Evolutionary conservation across 2,113 vertebrate genomes (phyloP).

Genomic region (Barbus barbus): DNA sequence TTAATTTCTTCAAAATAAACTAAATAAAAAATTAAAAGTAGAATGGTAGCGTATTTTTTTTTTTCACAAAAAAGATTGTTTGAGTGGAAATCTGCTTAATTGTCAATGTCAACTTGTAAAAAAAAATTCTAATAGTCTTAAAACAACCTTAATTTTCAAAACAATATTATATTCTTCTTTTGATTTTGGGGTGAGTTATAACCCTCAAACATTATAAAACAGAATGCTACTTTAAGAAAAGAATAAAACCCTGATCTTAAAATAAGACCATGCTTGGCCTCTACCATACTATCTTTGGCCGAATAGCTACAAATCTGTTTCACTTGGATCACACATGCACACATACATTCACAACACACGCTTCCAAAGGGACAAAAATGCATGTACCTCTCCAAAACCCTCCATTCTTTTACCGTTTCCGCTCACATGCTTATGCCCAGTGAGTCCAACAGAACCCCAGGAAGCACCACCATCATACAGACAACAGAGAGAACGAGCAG

Average conservation of each 20-base stretch:
- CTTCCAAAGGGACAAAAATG: background rate
- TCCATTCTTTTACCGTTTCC: slow-evolving; percentile 9
- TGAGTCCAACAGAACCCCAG: slow-evolving; percentile 59
- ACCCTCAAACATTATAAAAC: background rate
- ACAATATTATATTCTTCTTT: background rate
- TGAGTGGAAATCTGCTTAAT: too few relatives aligned
- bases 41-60: background rate
- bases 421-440: slow-evolving; percentile 55
- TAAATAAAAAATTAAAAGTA: too few relatives aligned
- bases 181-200: background rate
- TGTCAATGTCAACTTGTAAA: too few relatives aligned
- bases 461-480: slow-evolving; percentile 61
- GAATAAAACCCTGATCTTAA: background rate
- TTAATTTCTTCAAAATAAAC: background rate
- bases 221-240: background rate
- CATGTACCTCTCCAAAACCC: slow-evolving; percentile 8
- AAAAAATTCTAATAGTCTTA: background rate
- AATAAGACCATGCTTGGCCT: background rate
- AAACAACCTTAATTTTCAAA: background rate
- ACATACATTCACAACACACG: slow-evolving; percentile 7
- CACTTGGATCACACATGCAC: slow-evolving; percentile 23
- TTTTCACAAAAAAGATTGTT: too few relatives aligned
- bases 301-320: slow-evolving; percentile 17
- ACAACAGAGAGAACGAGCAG: slow-evolving; percentile 60
- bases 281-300: background rate